phyloP scores from a whole-genome alignment of 2,797 vertebrate species.

The Paedocypris micromegethes region DNA sequence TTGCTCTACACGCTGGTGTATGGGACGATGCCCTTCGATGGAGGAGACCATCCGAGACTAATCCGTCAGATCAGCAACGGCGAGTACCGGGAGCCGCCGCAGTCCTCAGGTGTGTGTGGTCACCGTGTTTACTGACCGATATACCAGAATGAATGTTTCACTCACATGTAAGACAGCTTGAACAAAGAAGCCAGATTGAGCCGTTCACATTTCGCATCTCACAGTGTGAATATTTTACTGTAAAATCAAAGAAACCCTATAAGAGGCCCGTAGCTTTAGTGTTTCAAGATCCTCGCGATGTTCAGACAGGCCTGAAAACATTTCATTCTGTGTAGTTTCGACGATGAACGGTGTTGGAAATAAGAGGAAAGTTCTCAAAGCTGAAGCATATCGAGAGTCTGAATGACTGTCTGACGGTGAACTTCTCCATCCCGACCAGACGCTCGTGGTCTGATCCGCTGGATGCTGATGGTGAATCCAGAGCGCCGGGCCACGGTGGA shows the following conservation, averaged over 20 bases:
- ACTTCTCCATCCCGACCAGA: constrained; percentile 54
- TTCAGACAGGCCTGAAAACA: not conserved
- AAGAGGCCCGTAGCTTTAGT: too few species aligned
- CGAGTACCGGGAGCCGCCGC: constrained; percentile 69
- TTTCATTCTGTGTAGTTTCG: not conserved
- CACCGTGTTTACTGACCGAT: too few species aligned
- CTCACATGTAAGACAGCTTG: too few species aligned
- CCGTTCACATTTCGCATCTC: too few species aligned
- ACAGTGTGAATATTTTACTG: too few species aligned
- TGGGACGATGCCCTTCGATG: constrained; percentile 80
- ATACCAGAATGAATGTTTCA: too few species aligned
- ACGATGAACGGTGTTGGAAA: too few species aligned
- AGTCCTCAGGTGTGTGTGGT: constrained; percentile 68
- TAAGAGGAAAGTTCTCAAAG: too few species aligned
- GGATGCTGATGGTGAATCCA: constrained; percentile 72
- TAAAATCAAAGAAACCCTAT: too few species aligned
- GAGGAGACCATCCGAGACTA: constrained; percentile 64
- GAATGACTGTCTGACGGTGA: not conserved
- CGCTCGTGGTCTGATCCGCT: constrained; percentile 77
- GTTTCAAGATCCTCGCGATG: too few species aligned
- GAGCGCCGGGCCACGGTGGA: constrained; percentile 76
- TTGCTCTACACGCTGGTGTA: constrained; percentile 76
- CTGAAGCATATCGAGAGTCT: too few species aligned
- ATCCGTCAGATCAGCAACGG: constrained; percentile 75
- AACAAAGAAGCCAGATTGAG: too few species aligned